Evolutionary conservation across 2,888 invertebrate species (phyloP), one percentile per base, ranked within the genome.

Genomic region (Lacanobia oleracea): DNA sequence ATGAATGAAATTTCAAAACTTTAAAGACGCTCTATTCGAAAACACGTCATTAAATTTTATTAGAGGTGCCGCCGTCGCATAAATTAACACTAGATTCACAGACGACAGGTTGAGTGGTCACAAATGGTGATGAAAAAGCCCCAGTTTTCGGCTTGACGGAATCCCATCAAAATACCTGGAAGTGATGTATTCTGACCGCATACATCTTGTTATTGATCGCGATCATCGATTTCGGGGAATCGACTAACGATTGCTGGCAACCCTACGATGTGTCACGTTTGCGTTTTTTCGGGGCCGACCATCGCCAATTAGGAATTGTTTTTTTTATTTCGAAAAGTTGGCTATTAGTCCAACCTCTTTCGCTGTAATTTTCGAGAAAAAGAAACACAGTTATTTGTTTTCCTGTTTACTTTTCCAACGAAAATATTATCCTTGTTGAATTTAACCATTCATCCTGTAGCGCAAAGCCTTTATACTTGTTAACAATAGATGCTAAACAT

Each of bases 1-100:
- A 76, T 74, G 69, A 84, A 84, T 85, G 75, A 83, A 85, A 84
- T 86, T 84, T 76, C 83, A 85, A 85, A 86, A 72, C 53, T 67
- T 72, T 53, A n/a, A 61, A 71, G 45, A 62, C 53, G 68, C 37
- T 53, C 59, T 72, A 51, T 86, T 86, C 57, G 18, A 67, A 85
- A 85, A 88, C 89, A 88, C 88, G 72, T 88, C 88, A 86, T 91
- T 90, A 89, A 83, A 83, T 88, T 87, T 86, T 78, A 83, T 84
- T 72, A 86, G 77, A 89, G 81, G 85, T 72, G 83, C 91, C 90
- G 91, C 88, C 67, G 43, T 72, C 81, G 88, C 82, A 90, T 92
- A 89, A 88, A 91, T 91, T 91, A 90, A 87, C 90, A 88, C 89
- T 86, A 88, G 89, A 91, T 91, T 92, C 90, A 88, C 90, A 92